These are phyloP conservation scores for Venusia cambrica DNA, from an alignment of 2,888 invertebrate species.

Conservation along the genomic window DNA sequence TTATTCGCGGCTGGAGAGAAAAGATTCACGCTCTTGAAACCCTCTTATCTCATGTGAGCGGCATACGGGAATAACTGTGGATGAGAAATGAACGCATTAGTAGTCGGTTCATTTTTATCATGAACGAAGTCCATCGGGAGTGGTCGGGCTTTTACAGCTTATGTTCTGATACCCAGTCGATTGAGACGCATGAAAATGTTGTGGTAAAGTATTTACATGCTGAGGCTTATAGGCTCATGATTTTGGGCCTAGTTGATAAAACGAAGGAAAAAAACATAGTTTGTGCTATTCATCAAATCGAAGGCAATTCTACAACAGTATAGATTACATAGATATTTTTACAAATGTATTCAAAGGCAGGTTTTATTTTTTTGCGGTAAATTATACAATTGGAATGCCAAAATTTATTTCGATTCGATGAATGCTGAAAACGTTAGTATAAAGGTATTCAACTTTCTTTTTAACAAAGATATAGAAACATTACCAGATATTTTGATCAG, in stretches of 20 bases:
- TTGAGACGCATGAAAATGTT: slow-evolving; percentile 33
- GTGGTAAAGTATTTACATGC: slow-evolving; percentile 26
- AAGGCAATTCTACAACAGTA: no score
- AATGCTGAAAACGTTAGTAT: no score
- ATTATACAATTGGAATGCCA: no score
- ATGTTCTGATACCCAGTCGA: slow-evolving; percentile 34
- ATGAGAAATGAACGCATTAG: slow-evolving; percentile 57
- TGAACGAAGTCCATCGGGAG: slow-evolving; percentile 43
- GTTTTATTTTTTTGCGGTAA: no score
- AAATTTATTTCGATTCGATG: no score
- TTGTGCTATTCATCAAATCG: no score
- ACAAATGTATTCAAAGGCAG: no score
- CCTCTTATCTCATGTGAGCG: slow-evolving; percentile 53
- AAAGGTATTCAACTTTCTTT: no score
- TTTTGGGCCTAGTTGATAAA: slow-evolving; percentile 8
- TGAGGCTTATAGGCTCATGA: slow-evolving; percentile 14
- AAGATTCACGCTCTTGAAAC: slow-evolving; percentile 63
- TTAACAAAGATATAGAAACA: no score
- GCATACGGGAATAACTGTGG: slow-evolving; percentile 59
- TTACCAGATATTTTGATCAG: no score
- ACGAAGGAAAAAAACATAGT: no score
- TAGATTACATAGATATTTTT: no score
- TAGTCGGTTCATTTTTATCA: slow-evolving; percentile 51
- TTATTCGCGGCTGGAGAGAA: slow-evolving; percentile 70
- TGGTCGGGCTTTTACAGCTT: slow-evolving; percentile 34